Evolutionary conservation across 2,888 invertebrate species (phyloP), one percentile per base, ranked within the genome.

Genomic region (Colostygia pectinataria): DNA sequence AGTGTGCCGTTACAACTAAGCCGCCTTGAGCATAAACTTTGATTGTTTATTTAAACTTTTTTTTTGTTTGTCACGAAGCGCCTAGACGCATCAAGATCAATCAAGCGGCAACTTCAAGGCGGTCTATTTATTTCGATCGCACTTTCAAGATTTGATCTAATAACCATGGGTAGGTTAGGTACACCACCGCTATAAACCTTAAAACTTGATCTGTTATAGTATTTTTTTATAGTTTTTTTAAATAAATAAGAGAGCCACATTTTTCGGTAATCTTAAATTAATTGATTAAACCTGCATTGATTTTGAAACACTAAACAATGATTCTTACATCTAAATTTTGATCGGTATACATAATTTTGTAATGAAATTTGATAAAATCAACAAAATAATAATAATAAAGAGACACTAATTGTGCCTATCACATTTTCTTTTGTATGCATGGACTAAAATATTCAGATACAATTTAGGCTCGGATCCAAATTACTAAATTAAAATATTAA

Each of bases 391-490:
- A 59, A 23, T 46, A 63, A 46, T 57, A 25, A 57, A 61, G 63
- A 59, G 63, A 70, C 63, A 62, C n/a, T n/a, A n/a, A n/a, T 58
- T 61, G 33, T 63, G 59, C 67, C 64, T 73, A 77, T 79, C 71
- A 79, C 74, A 74, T 70, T 60, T n/a, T 59, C 64, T 59, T 62
- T 63, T 59, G 63, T 65, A 64, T 60, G 64, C 65, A 76, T 59
- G 56, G 62, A 63, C 68, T 70, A 70, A 68, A 6, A 61, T 66
- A 63, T 70, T 67, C 62, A 71, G 68, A 71, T 64, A 74, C 52
- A 73, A 20, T 20, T 77, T 74, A 78, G 80, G 79, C 77, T 82
- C 79, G 75, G 79, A 79, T 77, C 65, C 61, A 70, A 71, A 71
- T 69, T 56, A 68, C 69, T 77, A 77, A 74, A 76, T 65, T 42